Base-by-base conservation (phyloP, 2,888 invertebrate genomes). In the Venusia cambrica region DNA sequence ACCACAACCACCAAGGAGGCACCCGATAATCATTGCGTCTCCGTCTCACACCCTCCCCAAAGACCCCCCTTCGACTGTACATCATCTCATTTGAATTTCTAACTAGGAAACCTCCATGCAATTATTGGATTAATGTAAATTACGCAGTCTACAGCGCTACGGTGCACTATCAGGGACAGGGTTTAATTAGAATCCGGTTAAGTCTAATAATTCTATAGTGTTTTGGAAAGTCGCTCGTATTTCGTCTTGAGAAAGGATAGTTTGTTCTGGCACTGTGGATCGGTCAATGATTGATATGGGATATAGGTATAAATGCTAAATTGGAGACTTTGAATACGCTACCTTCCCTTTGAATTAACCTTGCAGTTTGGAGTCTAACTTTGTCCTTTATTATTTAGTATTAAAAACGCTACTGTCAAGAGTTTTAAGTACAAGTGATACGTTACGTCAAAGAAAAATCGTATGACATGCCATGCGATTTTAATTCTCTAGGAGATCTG, bases 51-150 rank as follows among this genome's bases (percentile, higher is more conserved):
- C 55, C 64, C 62, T 68, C 76, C 74, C 74, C 54, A 62, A 73
- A 76, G 73, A 70, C 72, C 32, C 79, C 80, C 66, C 61, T 67
- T 67, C 63, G 73, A 73, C 87, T 87, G 90, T 91, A 91, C 91
- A 91, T 91, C 92, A 92, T 91, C 93, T 93, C 92, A 93, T 93
- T 93, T 93, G 93, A 93, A 93, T 93, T 93, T 93, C 93, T 93
- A 93, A 93, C 93, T 93, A 93, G 93, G 92, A 92, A 92, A 93
- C 93, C 93, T 92, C 93, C 93, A 92, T 93, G 93, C 93, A 94
- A 93, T 94, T 94, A 94, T 94, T 94, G 93, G 94, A 93, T 93
- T 93, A 93, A 94, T 94, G 93, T 93, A 93, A 93, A 93, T 93
- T 92, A 93, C 93, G 93, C 92, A 92, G 92, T 90, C 91, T 91